phyloP scores from a whole-genome alignment of 2,113 vertebrate species.

The Laterallus jamaicensis region DNA sequence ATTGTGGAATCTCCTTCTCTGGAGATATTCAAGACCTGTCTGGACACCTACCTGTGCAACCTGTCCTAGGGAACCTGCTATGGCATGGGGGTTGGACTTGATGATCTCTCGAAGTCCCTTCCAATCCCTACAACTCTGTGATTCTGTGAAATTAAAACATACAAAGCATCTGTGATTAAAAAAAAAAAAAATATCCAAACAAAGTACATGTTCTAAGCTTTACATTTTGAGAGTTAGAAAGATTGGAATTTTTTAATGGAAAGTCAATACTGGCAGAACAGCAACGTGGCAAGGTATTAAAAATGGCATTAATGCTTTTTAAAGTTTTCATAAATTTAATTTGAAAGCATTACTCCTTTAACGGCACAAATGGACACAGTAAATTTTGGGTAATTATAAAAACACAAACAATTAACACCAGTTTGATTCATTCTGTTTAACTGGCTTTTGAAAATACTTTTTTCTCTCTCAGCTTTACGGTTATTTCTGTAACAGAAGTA shows the following conservation, averaged over 20 bases:
- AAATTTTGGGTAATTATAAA: background rate
- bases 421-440: background rate
- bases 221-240: background rate
- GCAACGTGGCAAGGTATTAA: background rate
- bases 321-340: background rate
- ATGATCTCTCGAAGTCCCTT: no score
- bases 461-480: background rate
- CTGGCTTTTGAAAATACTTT: background rate
- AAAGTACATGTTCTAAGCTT: background rate
- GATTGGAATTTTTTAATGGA: background rate
- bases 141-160: background rate
- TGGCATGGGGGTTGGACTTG: no score
- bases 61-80: no score
- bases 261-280: background rate
- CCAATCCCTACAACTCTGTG: no score
- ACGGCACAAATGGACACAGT: fast-evolving
- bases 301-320: background rate
- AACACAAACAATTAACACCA: background rate
- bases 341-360: background rate
- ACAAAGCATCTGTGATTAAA: background rate
- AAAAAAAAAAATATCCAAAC: background rate
- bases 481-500: background rate
- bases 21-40: no score
- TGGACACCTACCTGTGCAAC: no score
- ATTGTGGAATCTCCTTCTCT: no score